Evolutionary conservation across 2,797 vertebrate genomes (phyloP).

Genomic region (Acanthiza pusilla): DNA sequence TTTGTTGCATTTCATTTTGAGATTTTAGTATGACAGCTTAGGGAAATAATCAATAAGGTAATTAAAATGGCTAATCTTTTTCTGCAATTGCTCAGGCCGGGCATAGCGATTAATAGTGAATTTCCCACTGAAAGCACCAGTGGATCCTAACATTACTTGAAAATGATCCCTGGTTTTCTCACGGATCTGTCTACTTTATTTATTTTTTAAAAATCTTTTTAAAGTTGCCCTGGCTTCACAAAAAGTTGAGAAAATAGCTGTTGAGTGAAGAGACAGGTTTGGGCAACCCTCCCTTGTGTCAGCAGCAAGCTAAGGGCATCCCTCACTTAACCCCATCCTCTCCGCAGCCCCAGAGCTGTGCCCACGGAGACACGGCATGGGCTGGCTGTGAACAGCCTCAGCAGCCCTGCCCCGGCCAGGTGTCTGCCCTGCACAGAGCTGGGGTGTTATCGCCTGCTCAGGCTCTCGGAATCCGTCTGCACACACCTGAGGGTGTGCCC

Average conservation of each 20-base stretch:
- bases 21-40: not conserved
- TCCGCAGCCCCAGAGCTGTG: not conserved
- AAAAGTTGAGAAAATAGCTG: not conserved
- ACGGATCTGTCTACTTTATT: not conserved
- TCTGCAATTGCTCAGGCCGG: not conserved
- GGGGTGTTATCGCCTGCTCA: fast-evolving
- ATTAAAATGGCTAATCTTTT: not conserved
- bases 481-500: not conserved
- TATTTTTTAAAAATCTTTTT: not conserved
- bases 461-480: not conserved
- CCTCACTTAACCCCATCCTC: not conserved
- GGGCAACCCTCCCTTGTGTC: not conserved
- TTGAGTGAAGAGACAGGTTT: not conserved
- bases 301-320: not conserved
- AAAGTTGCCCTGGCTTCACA: not conserved
- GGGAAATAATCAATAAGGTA: not conserved
- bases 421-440: not conserved
- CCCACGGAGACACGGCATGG: fast-evolving
- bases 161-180: not conserved
- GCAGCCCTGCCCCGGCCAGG: not conserved
- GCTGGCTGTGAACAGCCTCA: not conserved
- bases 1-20: not conserved
- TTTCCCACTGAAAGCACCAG: not conserved
- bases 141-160: not conserved
- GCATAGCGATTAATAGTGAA: not conserved